Evolutionary conservation across 2,797 vertebrate genomes (phyloP), one percentile per base, ranked within the genome.

Genomic region (Craterocephalus amniculus): DNA sequence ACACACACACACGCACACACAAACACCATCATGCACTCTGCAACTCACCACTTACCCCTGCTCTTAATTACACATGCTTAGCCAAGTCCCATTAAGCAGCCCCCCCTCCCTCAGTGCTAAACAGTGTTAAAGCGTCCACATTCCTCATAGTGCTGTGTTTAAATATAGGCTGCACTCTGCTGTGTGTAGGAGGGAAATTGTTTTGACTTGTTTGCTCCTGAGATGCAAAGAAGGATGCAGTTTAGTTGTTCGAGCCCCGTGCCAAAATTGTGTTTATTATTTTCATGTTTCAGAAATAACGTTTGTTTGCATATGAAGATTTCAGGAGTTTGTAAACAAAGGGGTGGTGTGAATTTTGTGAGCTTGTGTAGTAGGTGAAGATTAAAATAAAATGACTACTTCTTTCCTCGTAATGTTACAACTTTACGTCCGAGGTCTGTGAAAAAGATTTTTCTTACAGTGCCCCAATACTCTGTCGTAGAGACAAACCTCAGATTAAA

Each of bases 31-130:
- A 58, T 80, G 78, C 85, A 83, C 84, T 86, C 68, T 85, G 79
- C 82, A 86, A 78, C 82, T 91, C 84, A 75, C 88, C 82, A 90
- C 83, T 91, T 89, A 91, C 83, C 83, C 88, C 80, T 92, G 86
- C 88, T 90, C 88, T 92, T 93, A 92, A 93, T 92, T 92, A 91
- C 88, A 91, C 87, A 85, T 91, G 87, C 88, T 90, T 96, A 96
- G 96, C 95, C 95, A 96, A 92, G 85, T 90, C 87, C 89, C 88
- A 91, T 90, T 93, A 92, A 92, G 79, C 85, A 77, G 12, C 72
- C 71, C 57, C 49, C 51, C 26, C 69, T 55, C 49, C 61, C 56
- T 63, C 68, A 83, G 18, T 86, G 82, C 85, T 89, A 91, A 91
- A 91, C 83, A 89, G 86, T 82, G 86, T 79, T 89, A 91, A 91